Percentiles rank a stretch among this genome's conserved stretches.
Evolutionary conservation across 2,888 invertebrate species (phyloP).

Genomic region (Erebia ligea): DNA sequence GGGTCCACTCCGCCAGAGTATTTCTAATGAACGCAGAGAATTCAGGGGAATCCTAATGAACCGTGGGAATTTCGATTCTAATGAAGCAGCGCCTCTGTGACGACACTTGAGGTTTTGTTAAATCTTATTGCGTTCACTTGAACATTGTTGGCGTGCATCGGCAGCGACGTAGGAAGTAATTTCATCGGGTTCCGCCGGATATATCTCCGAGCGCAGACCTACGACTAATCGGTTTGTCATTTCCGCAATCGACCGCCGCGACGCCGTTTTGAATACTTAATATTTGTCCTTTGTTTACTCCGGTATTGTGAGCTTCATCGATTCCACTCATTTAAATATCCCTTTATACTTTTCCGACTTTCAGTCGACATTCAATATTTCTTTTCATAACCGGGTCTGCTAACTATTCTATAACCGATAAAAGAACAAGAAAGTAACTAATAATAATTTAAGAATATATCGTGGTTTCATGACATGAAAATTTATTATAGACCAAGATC

Average conservation of each 20-base stretch:
- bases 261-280: constrained; percentile 68
- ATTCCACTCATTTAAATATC: constrained; percentile 15
- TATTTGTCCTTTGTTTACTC: constrained; percentile 56
- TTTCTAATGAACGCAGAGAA: constrained; percentile 78
- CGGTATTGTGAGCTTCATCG: constrained; percentile 6
- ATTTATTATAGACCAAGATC: no score
- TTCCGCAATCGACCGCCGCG: constrained; percentile 73
- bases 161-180: constrained; percentile 71
- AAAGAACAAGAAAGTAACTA: neutral
- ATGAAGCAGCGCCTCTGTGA: constrained; percentile 61
- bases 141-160: constrained; percentile 64
- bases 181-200: constrained; percentile 73
- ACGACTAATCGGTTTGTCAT: constrained; percentile 79
- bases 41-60: constrained; percentile 77
- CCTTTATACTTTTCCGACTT: constrained; percentile 7
- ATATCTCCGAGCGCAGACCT: constrained; percentile 70
- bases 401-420: neutral
- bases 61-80: constrained; percentile 80
- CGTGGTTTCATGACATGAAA: no score
- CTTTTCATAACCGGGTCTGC: neutral
- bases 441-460: no score
- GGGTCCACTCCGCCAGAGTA: constrained; percentile 71
- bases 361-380: neutral
- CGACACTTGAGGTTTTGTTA: constrained; percentile 51
- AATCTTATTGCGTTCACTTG: constrained; percentile 62